These are phyloP conservation scores for Eulemur macaco DNA, from an alignment of 2,113 vertebrate species.

Conservation along the genomic window DNA sequence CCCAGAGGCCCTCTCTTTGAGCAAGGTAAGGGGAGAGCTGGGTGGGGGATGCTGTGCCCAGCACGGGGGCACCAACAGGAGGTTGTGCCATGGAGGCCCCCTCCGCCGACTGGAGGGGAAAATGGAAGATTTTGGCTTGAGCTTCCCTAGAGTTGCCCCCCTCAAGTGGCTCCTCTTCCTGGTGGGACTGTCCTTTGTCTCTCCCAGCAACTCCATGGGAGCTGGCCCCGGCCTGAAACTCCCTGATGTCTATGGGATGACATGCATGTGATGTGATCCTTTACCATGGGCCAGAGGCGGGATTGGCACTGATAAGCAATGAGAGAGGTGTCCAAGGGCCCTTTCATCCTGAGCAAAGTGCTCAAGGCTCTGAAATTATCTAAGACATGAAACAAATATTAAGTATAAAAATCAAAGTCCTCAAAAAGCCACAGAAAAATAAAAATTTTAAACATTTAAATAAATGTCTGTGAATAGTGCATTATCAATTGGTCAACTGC, in stretches of 20 bases:
- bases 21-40: conserved; percentile 84
- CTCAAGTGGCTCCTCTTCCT: background rate
- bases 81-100: background rate
- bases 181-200: background rate
- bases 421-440: background rate
- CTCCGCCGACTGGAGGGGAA: background rate
- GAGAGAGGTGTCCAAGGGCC: background rate
- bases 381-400: background rate
- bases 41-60: background rate
- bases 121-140: background rate
- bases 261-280: accelerated
- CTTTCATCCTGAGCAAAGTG: background rate
- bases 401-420: background rate
- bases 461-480: background rate
- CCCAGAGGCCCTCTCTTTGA: conserved; percentile 88
- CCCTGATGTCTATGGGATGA: background rate
- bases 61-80: background rate
- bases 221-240: background rate
- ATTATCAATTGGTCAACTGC: background rate
- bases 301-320: background rate
- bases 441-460: background rate
- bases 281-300: background rate
- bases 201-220: background rate
- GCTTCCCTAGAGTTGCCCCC: background rate
- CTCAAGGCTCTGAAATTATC: background rate